These are phyloP conservation scores for Myotis daubentonii DNA, from an alignment of 2,797 vertebrate genomes.

Conservation along the genomic window DNA sequence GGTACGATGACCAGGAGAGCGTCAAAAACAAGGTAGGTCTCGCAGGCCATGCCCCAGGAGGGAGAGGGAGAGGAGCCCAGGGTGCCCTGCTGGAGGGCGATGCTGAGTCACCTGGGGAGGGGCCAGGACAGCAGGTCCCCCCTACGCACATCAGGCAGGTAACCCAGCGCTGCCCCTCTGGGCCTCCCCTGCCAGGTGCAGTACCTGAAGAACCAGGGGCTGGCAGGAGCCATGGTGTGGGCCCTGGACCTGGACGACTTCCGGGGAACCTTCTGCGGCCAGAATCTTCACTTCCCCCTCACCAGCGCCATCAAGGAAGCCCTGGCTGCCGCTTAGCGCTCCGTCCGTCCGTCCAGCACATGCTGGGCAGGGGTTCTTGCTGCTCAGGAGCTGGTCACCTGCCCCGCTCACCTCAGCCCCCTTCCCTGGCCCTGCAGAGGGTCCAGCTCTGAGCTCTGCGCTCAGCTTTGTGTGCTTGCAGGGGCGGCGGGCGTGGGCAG, in stretches of 20 bases:
- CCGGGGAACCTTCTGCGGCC: constrained; percentile 69
- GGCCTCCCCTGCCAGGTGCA: constrained; percentile 36
- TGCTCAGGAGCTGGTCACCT: not conserved
- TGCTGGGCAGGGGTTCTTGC: not conserved
- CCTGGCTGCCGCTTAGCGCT: not conserved
- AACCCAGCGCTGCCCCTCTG: not conserved
- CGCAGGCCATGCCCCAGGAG: not conserved
- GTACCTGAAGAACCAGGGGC: constrained; percentile 67
- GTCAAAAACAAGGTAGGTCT: constrained; percentile 84
- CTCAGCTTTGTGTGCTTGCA: not conserved
- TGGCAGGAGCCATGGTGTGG: constrained; percentile 80
- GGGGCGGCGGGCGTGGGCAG: not conserved
- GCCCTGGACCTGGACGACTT: constrained; percentile 79
- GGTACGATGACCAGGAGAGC: constrained; percentile 87
- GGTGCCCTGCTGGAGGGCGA: not conserved
- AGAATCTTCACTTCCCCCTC: constrained; percentile 58
- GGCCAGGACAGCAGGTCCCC: not conserved
- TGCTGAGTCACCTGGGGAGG: not conserved
- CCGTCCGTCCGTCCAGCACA: constrained; percentile 41
- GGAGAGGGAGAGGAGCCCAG: not conserved
- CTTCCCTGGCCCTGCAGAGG: not conserved
- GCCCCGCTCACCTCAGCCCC: not conserved
- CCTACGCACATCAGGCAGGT: too few relatives aligned
- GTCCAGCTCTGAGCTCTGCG: not conserved
- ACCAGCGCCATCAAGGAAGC: constrained; percentile 80